These are phyloP conservation scores for Pterobdella sp. DNA, from an alignment of 2,888 invertebrate genomes.

Conservation along the genomic window DNA sequence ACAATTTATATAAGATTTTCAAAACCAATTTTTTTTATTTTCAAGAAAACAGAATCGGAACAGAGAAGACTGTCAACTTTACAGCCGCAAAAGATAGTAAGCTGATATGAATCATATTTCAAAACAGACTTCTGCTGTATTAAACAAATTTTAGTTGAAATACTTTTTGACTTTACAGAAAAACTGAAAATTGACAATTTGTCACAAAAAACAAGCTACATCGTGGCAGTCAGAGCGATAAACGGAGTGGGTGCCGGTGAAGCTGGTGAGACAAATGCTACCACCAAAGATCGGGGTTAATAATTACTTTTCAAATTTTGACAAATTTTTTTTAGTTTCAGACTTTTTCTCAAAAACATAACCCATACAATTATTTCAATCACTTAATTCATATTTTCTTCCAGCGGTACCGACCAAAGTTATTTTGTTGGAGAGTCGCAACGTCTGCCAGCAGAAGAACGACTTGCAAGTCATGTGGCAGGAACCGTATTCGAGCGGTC, in stretches of 20 bases:
- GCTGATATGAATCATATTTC: no score
- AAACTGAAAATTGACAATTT: not conserved
- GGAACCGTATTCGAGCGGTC: constrained; percentile 10
- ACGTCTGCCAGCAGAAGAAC: not conserved
- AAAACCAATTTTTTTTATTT: no score
- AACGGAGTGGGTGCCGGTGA: constrained; percentile 3
- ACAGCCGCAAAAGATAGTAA: no score
- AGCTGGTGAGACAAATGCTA: not conserved
- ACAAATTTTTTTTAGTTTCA: not conserved
- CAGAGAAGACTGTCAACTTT: no score
- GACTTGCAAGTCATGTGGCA: not conserved
- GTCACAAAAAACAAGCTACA: not conserved
- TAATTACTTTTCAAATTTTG: not conserved
- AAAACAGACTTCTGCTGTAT: no score
- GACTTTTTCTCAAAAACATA: not conserved
- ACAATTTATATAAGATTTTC: no score
- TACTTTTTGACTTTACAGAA: not conserved
- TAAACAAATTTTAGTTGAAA: no score
- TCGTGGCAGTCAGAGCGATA: not conserved
- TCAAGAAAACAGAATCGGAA: no score
- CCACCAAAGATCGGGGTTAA: constrained; percentile 2
- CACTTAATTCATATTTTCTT: not conserved
- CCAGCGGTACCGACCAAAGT: not conserved
- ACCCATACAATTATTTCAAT: not conserved
- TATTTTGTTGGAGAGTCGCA: not conserved